Base-by-base conservation (phyloP, 2,888 invertebrate genomes). In the Vannuccia rotundouncinata region DNA sequence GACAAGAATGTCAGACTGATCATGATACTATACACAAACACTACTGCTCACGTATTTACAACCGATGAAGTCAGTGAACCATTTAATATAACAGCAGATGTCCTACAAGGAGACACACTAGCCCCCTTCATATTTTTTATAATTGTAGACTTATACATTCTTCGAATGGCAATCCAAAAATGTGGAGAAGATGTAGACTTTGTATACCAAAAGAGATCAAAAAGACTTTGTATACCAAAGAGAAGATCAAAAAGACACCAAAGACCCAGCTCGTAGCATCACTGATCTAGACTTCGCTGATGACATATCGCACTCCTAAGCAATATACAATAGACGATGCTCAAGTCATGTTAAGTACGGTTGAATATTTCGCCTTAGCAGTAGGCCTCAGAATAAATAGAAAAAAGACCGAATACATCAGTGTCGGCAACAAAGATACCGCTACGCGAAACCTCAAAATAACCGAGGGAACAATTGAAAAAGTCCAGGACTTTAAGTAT, bases 231-330 rank as follows among this genome's bases (percentile, higher is more conserved):
- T n/a, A n/a, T n/a, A n/a, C n/a, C n/a, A n/a, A 66, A 66, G 66
- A 66, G 66, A 66, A 66, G 66, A 66, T 66, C 66, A 66, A 66
- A 66, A 66, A 66, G 66, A 66, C 66, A 66, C 66, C n/a, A n/a
- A n/a, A n/a, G n/a, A n/a, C n/a, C 66, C 66, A 66, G 66, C 66
- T 66, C 66, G 66, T 66, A 66, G 66, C 66, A 66, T 66, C 66
- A 66, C 66, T 66, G 66, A 66, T 79, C 29, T 79, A 75, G 27
- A 29, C 25, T 74, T 79, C 75, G 79, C 30, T 25, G 79, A 79
- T 75, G 30, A 74, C 60, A 79, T n/a, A n/a, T 75, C 79, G 28
- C 79, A 66, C 66, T 66, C 66, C 66, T 66, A 66, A 66, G 66
- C 66, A 66, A 66, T 66, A n/a, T n/a, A 66, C 66, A 66, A 27